A percentile compares a stretch with the other conserved stretches of the same genome.
phyloP scores from a whole-genome alignment of 1,140 invertebrate species.

The Forficula auricularia region DNA sequence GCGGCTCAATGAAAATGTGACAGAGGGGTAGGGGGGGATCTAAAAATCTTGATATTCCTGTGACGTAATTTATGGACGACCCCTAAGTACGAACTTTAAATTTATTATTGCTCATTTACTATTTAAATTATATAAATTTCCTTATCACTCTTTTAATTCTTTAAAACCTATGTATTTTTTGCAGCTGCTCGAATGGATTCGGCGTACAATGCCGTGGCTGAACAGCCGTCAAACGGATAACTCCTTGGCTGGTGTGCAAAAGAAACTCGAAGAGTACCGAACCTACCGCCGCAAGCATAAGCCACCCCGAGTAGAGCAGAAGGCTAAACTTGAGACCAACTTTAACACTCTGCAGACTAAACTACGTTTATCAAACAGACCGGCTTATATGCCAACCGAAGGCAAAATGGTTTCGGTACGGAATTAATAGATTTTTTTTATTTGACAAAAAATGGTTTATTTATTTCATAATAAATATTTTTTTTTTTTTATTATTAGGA shows the following conservation, averaged over 20 bases:
- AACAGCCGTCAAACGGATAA: conserved; percentile 95
- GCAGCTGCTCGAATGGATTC: conserved; percentile 92
- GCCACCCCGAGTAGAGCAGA: conserved; percentile 95
- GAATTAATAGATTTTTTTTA: conserved; percentile 16
- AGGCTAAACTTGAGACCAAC: conserved; percentile 94
- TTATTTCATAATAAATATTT: conserved; percentile 3
- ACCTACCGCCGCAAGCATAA: conserved; percentile 96
- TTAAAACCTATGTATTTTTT: conserved; percentile 9
- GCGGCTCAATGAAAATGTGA: too few relatives aligned
- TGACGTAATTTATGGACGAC: too few relatives aligned
- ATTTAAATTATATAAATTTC: too few relatives aligned
- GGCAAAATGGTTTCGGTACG: conserved; percentile 91
- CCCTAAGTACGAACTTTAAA: neutral
- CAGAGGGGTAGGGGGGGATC: too few relatives aligned
- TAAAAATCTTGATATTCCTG: too few relatives aligned
- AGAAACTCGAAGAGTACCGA: conserved; percentile 95
- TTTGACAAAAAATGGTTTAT: neutral
- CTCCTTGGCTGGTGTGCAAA: conserved; percentile 87
- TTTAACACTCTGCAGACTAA: conserved; percentile 98
- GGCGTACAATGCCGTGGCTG: conserved; percentile 92
- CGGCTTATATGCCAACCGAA: conserved; percentile 96
- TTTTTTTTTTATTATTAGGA: conserved; percentile 44
- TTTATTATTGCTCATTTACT: neutral
- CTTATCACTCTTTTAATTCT: conserved; percentile 1
- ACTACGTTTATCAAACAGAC: conserved; percentile 86